These are phyloP conservation scores for Anomalospiza imberbis DNA, from an alignment of 2,797 vertebrate species.

Conservation along the genomic window DNA sequence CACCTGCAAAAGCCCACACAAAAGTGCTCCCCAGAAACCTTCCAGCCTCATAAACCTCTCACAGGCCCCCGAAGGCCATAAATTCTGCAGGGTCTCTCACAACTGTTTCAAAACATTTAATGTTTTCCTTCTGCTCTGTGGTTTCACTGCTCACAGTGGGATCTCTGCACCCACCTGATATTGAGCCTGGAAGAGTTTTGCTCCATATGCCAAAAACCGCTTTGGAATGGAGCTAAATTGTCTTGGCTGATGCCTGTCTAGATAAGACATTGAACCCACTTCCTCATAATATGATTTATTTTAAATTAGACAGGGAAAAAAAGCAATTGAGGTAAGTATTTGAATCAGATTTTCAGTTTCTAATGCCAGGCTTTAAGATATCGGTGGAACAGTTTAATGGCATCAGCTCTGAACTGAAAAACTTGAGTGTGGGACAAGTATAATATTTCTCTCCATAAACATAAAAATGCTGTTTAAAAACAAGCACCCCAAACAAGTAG, in stretches of 20 bases:
- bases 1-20: constrained; percentile 53
- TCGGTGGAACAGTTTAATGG: not conserved
- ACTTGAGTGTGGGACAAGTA: accelerated
- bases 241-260: not conserved
- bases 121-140: constrained; percentile 44
- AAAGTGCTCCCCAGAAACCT: constrained; percentile 41
- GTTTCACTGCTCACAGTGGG: not conserved
- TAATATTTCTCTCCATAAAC: not conserved
- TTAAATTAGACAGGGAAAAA: not conserved
- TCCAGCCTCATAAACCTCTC: constrained; percentile 25
- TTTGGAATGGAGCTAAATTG: not conserved
- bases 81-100: constrained; percentile 23
- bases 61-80: not conserved
- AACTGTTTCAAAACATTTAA: constrained; percentile 26
- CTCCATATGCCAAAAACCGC: not conserved
- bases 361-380: not conserved
- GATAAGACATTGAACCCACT: not conserved
- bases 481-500: not conserved
- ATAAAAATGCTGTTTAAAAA: not conserved
- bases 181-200: not conserved
- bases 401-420: not conserved
- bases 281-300: not conserved
- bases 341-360: not conserved
- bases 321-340: not conserved
- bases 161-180: constrained; percentile 22